Evolutionary conservation across 2,113 vertebrate genomes (phyloP).

Genomic region (Neodon shergylaensis): DNA sequence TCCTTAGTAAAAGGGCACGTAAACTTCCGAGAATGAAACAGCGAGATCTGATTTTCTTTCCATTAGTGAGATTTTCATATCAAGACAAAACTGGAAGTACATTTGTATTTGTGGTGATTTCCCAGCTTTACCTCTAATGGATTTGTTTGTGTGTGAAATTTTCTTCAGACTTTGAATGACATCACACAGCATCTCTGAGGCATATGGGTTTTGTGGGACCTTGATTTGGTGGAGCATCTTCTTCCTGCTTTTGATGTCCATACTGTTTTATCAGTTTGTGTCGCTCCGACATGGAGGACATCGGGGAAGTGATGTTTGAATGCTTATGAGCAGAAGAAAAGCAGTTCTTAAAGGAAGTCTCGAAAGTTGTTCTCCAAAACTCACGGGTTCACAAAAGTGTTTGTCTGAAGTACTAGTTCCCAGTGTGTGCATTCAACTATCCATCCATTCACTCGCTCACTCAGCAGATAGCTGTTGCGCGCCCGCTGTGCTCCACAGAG

Average conservation of each 20-base stretch:
- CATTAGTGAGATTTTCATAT: not conserved
- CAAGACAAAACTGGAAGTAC: not conserved
- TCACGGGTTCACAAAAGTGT: not conserved
- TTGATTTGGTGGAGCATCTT: slow-evolving; percentile 31
- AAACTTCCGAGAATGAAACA: not conserved
- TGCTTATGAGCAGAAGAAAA: not conserved
- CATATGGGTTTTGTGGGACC: no score
- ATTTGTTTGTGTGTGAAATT: not conserved
- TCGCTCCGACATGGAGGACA: slow-evolving; percentile 48
- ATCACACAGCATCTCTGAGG: not conserved
- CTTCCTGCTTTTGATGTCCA: slow-evolving; percentile 50
- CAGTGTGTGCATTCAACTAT: not conserved
- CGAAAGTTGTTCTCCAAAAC: not conserved
- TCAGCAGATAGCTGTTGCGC: not conserved
- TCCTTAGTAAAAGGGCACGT: not conserved
- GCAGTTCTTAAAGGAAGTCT: not conserved
- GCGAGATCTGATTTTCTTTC: not conserved
- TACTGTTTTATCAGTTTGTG: slow-evolving; percentile 10
- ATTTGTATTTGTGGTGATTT: not conserved
- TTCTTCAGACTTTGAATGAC: not conserved
- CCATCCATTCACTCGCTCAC: not conserved
- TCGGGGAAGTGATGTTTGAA: slow-evolving; percentile 22
- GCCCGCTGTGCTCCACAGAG: not conserved
- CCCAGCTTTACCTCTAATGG: not conserved
- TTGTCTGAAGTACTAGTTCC: not conserved